Base-by-base conservation (phyloP, 2,888 invertebrate species). In the Pseudococcus longispinus region DNA sequence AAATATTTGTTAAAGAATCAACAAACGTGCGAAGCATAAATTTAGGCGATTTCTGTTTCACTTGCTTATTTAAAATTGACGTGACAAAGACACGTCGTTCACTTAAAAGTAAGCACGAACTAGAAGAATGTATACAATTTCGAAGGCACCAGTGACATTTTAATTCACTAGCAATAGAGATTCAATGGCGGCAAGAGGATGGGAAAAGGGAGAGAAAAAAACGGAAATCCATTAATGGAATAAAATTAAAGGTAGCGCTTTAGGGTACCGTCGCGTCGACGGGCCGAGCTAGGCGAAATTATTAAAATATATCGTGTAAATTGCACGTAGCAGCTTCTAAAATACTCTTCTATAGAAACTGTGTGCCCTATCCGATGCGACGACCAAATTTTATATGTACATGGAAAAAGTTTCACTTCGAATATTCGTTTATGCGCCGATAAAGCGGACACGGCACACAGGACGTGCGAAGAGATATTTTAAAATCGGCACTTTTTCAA, bases 11-110 rank as follows among this genome's bases (percentile, higher is more conserved):
- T 37, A 18, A 74, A 37, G 74, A 74, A 74, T 74, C 37, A 74
- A 37, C 74, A 74, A 74, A 74, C 74, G 74, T 74, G 74, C 74
- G 18, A n/a, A 18, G 74, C 74, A 74, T 74, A 74, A 74, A 74
- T 74, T 74, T 74, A 74, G 26, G 74, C 74, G 74, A 74, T 74
- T 74, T 74, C 37, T 74, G 37, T 74, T 74, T 74, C 32, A 74
- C 37, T 37, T 37, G 37, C 37, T 37, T 37, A 37, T 37, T 74
- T 18, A 37, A 37, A 74, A 74, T 32, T 37, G 18, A 13, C 60
- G 20, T 9, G 20, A 60, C 37, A 37, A 5, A 20, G 60, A 60
- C 65, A n/a, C n/a, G n/a, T 26, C 65, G 60, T 26, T 60, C 23
- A 20, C 23, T 20, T 23, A 26, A 26, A 60, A 23, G 11, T 60